Conservation (phyloP, 2,113 vertebrate species). For the Taurulus bubalis region DNA sequence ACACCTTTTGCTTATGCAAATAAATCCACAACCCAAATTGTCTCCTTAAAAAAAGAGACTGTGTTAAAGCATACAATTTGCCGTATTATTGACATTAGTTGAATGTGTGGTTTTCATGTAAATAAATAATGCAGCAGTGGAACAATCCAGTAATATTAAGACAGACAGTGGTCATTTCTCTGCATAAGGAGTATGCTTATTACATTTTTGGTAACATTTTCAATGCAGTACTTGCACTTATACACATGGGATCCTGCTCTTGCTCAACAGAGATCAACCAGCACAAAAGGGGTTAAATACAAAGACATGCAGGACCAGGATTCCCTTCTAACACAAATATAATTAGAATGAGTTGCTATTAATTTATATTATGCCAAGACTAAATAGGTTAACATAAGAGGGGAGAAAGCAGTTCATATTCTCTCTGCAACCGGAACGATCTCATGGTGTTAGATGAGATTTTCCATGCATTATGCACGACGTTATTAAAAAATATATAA, state of each 20-base stretch:
- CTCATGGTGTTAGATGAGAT: constrained; percentile 34
- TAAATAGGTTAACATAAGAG: constrained; percentile 69
- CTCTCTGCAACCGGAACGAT: constrained; percentile 24
- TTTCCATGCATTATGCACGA: constrained; percentile 27
- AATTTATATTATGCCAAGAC: constrained; percentile 87
- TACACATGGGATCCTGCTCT: no score
- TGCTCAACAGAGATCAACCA: not conserved
- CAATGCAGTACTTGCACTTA: not conserved
- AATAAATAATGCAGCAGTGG: not conserved
- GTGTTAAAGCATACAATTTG: not conserved
- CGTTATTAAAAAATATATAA: constrained; percentile 10
- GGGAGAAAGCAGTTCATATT: constrained; percentile 21
- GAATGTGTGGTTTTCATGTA: not conserved
- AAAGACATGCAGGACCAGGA: constrained; percentile 6
- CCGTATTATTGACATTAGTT: not conserved
- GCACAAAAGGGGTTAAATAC: not conserved
- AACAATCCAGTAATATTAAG: not conserved
- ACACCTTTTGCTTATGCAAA: not conserved
- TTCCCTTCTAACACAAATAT: constrained; percentile 22
- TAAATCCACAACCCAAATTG: not conserved
- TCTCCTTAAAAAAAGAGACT: not conserved
- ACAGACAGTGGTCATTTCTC: not conserved
- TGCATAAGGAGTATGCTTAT: not conserved
- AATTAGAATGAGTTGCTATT: constrained; percentile 76
- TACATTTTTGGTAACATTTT: not conserved